Base-by-base conservation (phyloP, 1,140 invertebrate genomes). In the Atta colombica region DNA sequence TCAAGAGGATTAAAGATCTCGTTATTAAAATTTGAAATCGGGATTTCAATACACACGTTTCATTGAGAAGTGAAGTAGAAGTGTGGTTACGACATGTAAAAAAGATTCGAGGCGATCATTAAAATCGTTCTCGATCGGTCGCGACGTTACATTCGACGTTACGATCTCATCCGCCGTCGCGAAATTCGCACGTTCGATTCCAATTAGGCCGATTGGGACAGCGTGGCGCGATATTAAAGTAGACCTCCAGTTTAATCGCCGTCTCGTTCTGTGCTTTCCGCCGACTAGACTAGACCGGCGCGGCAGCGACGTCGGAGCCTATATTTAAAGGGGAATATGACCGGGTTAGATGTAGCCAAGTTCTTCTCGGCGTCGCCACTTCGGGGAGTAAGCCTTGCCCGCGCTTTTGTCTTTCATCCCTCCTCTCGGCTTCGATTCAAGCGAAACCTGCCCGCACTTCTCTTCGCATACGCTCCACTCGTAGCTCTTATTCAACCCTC, bases 171-270 rank as follows among this genome's bases (percentile, higher is more conserved):
- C 60, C 55, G 45, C 8, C 25, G 21, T 39, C 65, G 58, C 60
- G 35, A 86, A 84, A 88, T 90, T 86, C 82, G 77, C 85, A 82
- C 77, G 86, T 90, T 90, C 81, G 77, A 91, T 86, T 90, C 72
- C 89, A 91, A 91, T 91, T 91, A 88, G 89, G 58, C 87, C 77
- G 82, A 91, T 91, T 90, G 89, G 66, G 55, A 87, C 45, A 74
- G 60, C 39, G 14, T 3, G 18, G 58, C 63, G 61, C 86, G 81
- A 61, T 88, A 91, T 91, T 90, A 91, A 90, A 90, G 81, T 81
- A 77, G 89, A 90, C 51, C 85, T 66, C 14, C 31, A 39, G 45
- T 55, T 86, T 82, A 77, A 89, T 90, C 61, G 45, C 25, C 66
- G 28, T 31, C 35, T 81, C 60, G 49, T 49, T 55, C 65, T 12